Percentiles rank a stretch among this genome's conserved stretches.
Conservation (phyloP, 2,797 vertebrate genomes). For the Gila robusta region DNA sequence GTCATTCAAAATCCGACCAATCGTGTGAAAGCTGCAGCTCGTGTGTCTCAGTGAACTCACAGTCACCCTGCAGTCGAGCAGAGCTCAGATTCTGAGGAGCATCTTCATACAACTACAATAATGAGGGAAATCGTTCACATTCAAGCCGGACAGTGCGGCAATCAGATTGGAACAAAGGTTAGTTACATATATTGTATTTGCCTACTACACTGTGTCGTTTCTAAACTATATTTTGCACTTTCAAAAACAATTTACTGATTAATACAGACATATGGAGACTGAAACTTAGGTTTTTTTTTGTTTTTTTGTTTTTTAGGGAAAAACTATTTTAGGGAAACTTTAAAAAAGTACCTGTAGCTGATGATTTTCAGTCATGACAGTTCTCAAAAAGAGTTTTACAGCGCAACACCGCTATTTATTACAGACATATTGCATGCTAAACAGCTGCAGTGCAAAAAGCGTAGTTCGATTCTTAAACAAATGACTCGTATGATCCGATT, state of each 20-base stretch:
- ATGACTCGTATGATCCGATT: not conserved
- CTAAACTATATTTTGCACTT: not conserved
- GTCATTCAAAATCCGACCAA: slow-evolving; percentile 44
- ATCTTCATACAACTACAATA: slow-evolving; percentile 9
- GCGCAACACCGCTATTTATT: not conserved
- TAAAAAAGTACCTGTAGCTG: not conserved
- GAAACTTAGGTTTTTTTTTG: not conserved
- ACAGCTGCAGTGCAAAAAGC: not conserved
- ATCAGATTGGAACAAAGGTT: slow-evolving; percentile 95
- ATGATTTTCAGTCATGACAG: not conserved
- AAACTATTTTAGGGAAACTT: too few relatives aligned
- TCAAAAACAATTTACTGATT: not conserved
- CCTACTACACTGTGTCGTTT: not conserved
- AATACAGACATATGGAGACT: not conserved
- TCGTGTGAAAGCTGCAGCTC: not conserved
- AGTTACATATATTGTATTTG: not conserved
- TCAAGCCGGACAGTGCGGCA: slow-evolving; percentile 93
- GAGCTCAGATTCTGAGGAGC: not conserved
- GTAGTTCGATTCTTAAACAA: not conserved
- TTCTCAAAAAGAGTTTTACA: not conserved
- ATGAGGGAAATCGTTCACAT: slow-evolving; percentile 96
- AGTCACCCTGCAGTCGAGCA: not conserved
- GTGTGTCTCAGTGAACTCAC: not conserved
- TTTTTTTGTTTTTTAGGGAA: too few relatives aligned
- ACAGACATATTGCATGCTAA: not conserved